These are phyloP conservation scores for Colaptes auratus DNA, from an alignment of 2,113 vertebrate species.

Conservation along the genomic window DNA sequence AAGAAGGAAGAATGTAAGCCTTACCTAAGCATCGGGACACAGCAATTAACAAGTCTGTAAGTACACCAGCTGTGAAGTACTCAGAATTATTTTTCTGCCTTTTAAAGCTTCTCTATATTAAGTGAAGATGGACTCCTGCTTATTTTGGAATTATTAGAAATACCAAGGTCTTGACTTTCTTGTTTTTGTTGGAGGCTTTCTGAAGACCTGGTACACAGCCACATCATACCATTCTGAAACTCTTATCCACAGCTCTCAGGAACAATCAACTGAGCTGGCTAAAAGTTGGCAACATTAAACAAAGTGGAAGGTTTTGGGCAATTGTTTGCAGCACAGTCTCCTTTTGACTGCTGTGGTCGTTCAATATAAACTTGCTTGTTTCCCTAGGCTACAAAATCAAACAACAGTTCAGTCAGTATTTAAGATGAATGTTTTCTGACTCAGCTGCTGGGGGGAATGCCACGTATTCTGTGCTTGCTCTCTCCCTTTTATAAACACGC, in stretches of 20 bases:
- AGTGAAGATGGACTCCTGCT: not conserved
- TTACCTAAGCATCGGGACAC: not conserved
- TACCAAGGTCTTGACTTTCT: not conserved
- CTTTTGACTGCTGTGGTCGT: not conserved
- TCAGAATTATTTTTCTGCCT: not conserved
- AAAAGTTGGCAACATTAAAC: not conserved
- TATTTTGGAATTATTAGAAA: conserved; percentile 6
- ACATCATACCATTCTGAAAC: not conserved
- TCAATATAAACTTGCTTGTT: not conserved
- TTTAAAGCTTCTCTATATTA: not conserved
- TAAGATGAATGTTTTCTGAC: not conserved
- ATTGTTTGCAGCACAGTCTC: not conserved
- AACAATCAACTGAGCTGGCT: not conserved
- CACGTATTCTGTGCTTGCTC: not conserved
- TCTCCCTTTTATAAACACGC: not conserved
- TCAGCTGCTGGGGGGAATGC: not conserved
- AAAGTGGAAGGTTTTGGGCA: not conserved
- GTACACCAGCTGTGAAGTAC: not conserved
- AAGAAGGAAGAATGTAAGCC: not conserved
- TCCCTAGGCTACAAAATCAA: conserved; percentile 11
- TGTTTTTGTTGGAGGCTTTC: not conserved
- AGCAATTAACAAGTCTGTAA: not conserved
- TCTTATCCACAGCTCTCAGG: not conserved
- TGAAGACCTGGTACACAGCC: not conserved
- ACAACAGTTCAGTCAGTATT: not conserved